Conservation (phyloP, 2,113 vertebrate species). For the Typhlomys cinereus region DNA sequence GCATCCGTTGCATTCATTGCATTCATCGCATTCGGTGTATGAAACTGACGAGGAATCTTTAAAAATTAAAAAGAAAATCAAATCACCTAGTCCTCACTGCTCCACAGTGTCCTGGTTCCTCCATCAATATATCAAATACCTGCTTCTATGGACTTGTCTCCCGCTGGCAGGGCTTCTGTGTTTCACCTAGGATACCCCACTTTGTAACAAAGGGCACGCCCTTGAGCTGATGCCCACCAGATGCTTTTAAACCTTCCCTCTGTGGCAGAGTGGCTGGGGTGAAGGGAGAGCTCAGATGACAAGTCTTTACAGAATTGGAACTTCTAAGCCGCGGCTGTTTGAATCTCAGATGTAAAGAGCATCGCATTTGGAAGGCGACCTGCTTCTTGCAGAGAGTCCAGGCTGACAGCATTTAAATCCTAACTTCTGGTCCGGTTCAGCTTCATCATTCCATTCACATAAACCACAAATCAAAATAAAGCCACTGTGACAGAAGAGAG, state of each 20-base stretch:
- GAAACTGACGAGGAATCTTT: too few relatives aligned
- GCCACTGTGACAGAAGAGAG: constrained; percentile 5
- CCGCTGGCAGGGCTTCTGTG: background rate
- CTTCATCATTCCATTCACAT: background rate
- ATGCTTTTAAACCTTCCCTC: background rate
- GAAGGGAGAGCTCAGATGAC: background rate
- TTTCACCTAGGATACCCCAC: background rate
- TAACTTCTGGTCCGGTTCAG: background rate
- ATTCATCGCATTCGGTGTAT: too few relatives aligned
- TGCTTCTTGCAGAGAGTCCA: background rate
- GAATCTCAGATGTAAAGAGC: background rate
- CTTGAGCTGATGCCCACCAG: background rate
- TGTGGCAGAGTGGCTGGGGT: background rate
- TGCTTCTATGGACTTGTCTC: background rate
- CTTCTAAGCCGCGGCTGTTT: background rate
- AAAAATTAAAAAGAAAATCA: too few relatives aligned
- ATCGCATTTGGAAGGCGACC: background rate
- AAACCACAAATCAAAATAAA: constrained; percentile 29
- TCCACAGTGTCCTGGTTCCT: background rate
- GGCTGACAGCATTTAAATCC: background rate
- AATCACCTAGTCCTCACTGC: background rate
- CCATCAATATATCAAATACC: background rate
- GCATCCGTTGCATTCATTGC: too few relatives aligned
- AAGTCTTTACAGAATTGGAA: background rate
- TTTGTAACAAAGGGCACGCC: background rate